Evolutionary conservation across 2,797 vertebrate genomes (phyloP), one percentile per base, ranked within the genome.

Genomic region (Enteromius anoplus): DNA sequence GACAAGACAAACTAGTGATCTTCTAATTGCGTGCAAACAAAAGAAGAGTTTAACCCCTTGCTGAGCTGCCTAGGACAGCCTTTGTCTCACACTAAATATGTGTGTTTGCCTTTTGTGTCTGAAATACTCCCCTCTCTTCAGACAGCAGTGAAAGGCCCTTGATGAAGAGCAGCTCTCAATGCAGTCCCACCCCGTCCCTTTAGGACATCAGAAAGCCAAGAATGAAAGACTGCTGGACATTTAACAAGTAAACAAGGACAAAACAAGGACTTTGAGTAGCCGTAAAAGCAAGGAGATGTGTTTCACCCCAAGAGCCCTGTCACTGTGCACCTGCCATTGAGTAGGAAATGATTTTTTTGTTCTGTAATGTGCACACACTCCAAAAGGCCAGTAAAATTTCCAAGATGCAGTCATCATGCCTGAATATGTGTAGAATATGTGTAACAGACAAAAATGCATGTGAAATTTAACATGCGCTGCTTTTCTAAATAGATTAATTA

Each of bases 11-110:
- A 73, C 85, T 68, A 49, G 70, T 73, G 71, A 75, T 84, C 84
- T 79, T 87, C 82, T 85, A 88, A 88, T 87, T 87, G 85, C 75
- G 1, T 40, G 32, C 70, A 85, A 78, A 88, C 87, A 88, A 88
- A 69, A 84, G 84, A 19, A 76, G 70, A 65, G 85, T 86, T 88
- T 86, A 86, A 87, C 84, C 88, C 70, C 87, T 85, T 87, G 89
- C 86, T 86, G 80, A 65, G 81, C 62, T 15, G 32, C 76, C 69
- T 55, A 42, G 64, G 89, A 87, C 84, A 82, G 88, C 92, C 92
- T 95, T 96, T 96, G 96, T 97, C 95, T 95, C 92, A 92, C 91
- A 91, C 92, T 95, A 95, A 96, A 96, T 95, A 96, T 96, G 96
- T 96, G 94, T 90, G 91, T 94, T 94, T 91, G 91, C 91, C 91